Evolutionary conservation across 2,797 vertebrate genomes (phyloP).

Genomic region (Perodicticus potto): DNA sequence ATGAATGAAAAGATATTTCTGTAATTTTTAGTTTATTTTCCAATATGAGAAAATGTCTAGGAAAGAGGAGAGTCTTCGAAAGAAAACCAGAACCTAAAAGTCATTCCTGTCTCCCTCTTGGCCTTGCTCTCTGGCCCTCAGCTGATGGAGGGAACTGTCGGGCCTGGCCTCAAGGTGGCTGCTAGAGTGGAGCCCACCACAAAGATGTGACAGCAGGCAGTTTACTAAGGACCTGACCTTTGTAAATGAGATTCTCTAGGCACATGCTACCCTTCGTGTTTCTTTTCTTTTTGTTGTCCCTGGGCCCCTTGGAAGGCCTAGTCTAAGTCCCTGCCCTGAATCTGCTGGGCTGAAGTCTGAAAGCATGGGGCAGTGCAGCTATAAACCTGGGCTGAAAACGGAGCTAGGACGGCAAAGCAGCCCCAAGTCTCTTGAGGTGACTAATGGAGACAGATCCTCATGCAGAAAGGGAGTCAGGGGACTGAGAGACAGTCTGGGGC

Average conservation of each 20-base stretch:
- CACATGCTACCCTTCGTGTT: not conserved
- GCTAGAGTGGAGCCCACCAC: no score
- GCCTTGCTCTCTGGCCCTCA: not conserved
- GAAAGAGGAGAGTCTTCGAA: not conserved
- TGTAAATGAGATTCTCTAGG: not conserved
- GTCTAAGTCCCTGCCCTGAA: not conserved
- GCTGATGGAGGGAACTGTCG: not conserved
- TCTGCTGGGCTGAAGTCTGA: not conserved
- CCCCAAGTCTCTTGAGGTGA: accelerated
- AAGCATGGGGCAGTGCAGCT: not conserved
- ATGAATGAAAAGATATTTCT: not conserved
- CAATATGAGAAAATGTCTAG: not conserved
- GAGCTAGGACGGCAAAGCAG: not conserved
- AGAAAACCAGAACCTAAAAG: constrained; percentile 9
- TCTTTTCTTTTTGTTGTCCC: not conserved
- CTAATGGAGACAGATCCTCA: not conserved
- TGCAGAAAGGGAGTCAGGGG: accelerated
- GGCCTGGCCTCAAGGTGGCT: accelerated
- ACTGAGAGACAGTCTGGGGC: not conserved
- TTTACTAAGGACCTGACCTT: not conserved
- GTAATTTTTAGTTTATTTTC: not conserved
- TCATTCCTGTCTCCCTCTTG: not conserved
- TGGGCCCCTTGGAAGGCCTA: not conserved
- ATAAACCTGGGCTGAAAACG: not conserved
- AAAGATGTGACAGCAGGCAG: not conserved